phyloP scores from a whole-genome alignment of 2,113 vertebrate genomes.

The Rhadina sibilatrix region DNA sequence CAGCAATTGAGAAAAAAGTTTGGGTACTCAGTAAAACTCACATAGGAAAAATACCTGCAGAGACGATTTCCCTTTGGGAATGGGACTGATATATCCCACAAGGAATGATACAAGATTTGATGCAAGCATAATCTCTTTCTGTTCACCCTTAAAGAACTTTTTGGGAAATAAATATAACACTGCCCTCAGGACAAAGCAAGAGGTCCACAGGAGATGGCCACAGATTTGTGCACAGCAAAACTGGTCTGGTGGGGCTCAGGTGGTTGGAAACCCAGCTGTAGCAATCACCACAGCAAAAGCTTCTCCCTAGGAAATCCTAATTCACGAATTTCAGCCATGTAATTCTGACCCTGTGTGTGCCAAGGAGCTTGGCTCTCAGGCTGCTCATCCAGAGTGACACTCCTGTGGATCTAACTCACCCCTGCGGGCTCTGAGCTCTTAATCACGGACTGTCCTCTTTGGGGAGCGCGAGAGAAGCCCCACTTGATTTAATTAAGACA shows the following conservation, averaged over 20 bases:
- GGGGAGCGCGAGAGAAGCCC: background rate
- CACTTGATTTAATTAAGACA: background rate
- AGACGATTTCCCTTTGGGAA: background rate
- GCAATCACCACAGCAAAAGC: background rate
- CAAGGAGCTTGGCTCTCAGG: background rate
- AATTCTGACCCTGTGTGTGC: background rate
- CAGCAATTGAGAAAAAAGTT: background rate
- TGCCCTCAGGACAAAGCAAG: background rate
- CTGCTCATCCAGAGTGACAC: background rate
- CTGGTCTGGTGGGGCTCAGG: background rate
- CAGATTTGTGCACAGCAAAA: background rate
- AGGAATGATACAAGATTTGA: background rate
- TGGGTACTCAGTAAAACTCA: background rate
- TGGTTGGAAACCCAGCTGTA: background rate
- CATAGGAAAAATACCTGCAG: background rate
- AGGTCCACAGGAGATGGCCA: background rate
- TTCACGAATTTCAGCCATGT: background rate
- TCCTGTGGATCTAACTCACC: background rate
- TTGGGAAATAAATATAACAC: background rate
- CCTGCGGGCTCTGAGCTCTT: constrained; percentile 8
- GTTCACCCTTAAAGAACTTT: background rate
- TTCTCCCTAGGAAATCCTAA: background rate
- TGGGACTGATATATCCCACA: background rate
- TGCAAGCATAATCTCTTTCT: background rate
- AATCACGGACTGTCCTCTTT: background rate